phyloP scores from a whole-genome alignment of 2,888 invertebrate genomes.

The Lissonota sp. region DNA sequence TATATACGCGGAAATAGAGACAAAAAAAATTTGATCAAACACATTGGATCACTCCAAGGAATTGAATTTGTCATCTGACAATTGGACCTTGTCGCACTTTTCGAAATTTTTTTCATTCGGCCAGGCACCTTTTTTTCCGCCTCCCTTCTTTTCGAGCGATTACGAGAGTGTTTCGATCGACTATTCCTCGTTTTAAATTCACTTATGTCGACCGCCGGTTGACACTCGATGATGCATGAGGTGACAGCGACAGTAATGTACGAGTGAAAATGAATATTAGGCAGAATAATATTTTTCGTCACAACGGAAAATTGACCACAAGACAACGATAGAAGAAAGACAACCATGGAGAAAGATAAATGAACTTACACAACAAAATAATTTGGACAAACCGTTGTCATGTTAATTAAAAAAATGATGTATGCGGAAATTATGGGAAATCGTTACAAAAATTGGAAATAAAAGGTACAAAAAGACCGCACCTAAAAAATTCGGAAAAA shows the following conservation, averaged over 20 bases:
- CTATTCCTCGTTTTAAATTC: constrained; percentile 23
- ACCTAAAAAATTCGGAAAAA: too few species aligned
- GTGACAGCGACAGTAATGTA: neutral
- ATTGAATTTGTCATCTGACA: constrained; percentile 35
- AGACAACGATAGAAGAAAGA: too few species aligned
- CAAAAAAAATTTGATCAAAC: neutral
- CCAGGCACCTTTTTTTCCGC: neutral
- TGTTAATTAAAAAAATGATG: too few species aligned
- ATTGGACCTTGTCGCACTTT: constrained; percentile 13
- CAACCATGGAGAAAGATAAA: neutral
- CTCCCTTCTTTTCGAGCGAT: neutral
- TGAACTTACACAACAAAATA: neutral
- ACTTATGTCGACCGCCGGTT: constrained; percentile 20
- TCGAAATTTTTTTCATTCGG: constrained; percentile 11
- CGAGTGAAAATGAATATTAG: constrained; percentile 21
- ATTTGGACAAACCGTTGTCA: too few species aligned
- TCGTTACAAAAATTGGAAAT: too few species aligned
- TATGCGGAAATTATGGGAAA: too few species aligned
- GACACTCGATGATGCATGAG: constrained; percentile 60
- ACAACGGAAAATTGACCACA: neutral
- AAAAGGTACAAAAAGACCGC: too few species aligned
- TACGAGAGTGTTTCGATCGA: neutral
- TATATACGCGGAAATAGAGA: neutral
- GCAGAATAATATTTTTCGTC: neutral
- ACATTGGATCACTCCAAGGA: constrained; percentile 27